Base-by-base conservation (phyloP, 2,888 invertebrate species). In the Belgica antarctica region DNA sequence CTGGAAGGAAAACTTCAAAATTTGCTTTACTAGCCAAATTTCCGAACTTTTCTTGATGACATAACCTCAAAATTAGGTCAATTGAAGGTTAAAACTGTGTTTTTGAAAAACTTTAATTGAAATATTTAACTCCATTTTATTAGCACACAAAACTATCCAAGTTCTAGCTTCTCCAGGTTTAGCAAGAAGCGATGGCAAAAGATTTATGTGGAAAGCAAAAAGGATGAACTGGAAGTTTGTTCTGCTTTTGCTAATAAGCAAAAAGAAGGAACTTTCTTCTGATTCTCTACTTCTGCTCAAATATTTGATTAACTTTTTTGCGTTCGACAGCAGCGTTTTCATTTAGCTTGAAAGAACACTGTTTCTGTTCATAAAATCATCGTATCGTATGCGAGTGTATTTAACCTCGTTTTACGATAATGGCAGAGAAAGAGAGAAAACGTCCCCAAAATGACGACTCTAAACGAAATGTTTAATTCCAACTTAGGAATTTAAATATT, bases 401-500 rank as follows among this genome's bases (percentile, higher is more conserved):
- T 59, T 25, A 59, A 59, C 24, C 59, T 59, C 59, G 27, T 59
- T 59, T 59, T 59, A 59, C 22, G 52, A 52, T 52, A 59, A 15
- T 27, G 59, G 25, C 59, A 59, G 15, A 27, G 19, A 7, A 24
- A 5, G 12, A 22, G n/a, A n/a, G 25, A 27, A 17, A 52, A 5
- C n/a, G 22, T 62, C 34, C 62, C 57, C 52, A 47, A 68, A 68
- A 68, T 68, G 68, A 57, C 68, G 57, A 15, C 47, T 68, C 68
- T 57, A 65, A 59, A 65, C 65, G 65, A 68, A n/a, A 68, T 68
- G 57, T 68, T 68, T 68, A 68, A 68, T 68, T 68, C 47, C 47
- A 52, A 68, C 57, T 68, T 68, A 65, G 25, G 46, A 46, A 34
- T 65, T 65, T 65, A n/a, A 68, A 68, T 68, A 68, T n/a, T n/a